These are phyloP conservation scores for Acrocephalus arundinaceus DNA, from an alignment of 2,113 vertebrate species.

Conservation along the genomic window DNA sequence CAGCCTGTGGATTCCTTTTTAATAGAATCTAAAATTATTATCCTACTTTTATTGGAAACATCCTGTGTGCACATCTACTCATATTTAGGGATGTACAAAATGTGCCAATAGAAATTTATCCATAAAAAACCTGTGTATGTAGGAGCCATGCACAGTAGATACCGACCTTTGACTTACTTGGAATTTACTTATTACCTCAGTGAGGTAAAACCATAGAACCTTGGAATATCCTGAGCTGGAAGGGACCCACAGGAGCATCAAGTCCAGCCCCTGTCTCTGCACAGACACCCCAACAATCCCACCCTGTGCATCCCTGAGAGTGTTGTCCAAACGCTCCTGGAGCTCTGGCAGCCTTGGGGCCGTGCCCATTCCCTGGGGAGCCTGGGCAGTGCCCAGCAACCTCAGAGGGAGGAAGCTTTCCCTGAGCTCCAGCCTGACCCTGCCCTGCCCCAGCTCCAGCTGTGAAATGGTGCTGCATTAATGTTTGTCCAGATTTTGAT, in stretches of 20 bases:
- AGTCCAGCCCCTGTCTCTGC: fast-evolving
- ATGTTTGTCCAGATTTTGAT: background rate
- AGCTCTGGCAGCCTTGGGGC: background rate
- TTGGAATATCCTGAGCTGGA: background rate
- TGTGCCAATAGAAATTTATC: background rate
- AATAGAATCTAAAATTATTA: background rate
- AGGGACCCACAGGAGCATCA: fast-evolving
- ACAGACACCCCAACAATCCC: background rate
- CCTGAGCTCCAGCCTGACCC: background rate
- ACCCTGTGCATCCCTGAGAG: background rate
- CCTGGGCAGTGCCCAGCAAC: background rate
- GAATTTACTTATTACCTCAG: background rate
- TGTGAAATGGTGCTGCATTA: background rate
- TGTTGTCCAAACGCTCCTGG: fast-evolving
- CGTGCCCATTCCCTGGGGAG: background rate
- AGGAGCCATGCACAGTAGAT: background rate
- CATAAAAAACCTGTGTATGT: background rate
- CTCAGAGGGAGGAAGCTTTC: background rate
- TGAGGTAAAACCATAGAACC: background rate
- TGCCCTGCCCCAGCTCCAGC: background rate
- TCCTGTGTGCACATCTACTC: background rate
- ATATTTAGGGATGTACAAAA: background rate
- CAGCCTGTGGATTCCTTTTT: background rate
- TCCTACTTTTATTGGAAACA: background rate
- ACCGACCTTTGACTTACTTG: background rate